Evolutionary conservation across 64 coral and sea anemone species (phyloP).

Genomic region (Platygyra sinensis): DNA sequence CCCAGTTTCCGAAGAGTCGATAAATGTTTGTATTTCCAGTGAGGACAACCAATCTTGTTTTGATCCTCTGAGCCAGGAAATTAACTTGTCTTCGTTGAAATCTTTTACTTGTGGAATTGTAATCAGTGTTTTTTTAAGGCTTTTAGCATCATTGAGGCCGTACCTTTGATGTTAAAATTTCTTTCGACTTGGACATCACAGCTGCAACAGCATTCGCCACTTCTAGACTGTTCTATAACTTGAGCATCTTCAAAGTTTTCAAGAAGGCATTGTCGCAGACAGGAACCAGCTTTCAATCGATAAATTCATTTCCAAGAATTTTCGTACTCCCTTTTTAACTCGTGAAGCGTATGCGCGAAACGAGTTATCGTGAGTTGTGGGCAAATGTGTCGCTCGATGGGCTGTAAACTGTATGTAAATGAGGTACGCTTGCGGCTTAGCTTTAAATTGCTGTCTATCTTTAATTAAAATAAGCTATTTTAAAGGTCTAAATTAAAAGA

Average conservation of each 20-base stretch:
- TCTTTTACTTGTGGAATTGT: slow-evolving; percentile 8
- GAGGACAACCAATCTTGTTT: slow-evolving; percentile 32
- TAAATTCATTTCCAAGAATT: slow-evolving; percentile 6
- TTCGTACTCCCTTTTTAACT: no score
- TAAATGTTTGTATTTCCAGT: slow-evolving; percentile 1
- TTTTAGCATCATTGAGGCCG: not conserved
- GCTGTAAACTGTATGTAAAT: no score
- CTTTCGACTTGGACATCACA: slow-evolving; percentile 9
- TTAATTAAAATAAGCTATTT: no score
- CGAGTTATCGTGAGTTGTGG: no score
- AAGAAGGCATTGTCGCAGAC: slow-evolving; percentile 11
- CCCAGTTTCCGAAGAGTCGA: slow-evolving; percentile 19
- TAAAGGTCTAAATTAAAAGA: no score
- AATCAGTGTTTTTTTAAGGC: not conserved
- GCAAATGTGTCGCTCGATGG: no score
- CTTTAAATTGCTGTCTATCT: no score
- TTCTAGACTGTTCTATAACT: not conserved
- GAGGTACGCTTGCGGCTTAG: no score
- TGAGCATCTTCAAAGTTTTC: slow-evolving; percentile 18
- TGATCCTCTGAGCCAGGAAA: slow-evolving; percentile 42
- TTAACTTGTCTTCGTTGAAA: slow-evolving; percentile 45
- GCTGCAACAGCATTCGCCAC: slow-evolving; percentile 44
- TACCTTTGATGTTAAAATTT: slow-evolving; percentile 34
- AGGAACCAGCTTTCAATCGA: slow-evolving; percentile 19
- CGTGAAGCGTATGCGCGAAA: no score